These are phyloP conservation scores for Atta cephalotes DNA, from an alignment of 1,140 invertebrate species.

Conservation along the genomic window DNA sequence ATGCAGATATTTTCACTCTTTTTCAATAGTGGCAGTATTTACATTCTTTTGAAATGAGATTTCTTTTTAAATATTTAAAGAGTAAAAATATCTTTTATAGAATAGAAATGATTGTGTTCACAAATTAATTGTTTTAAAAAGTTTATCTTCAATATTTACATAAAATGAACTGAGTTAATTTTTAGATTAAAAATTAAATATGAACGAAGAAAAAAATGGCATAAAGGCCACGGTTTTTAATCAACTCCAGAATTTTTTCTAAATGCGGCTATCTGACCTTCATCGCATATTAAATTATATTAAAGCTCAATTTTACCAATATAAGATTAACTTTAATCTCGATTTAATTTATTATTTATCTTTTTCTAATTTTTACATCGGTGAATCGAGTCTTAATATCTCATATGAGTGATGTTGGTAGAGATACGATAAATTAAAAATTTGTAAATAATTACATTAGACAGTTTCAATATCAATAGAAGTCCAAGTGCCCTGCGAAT, in stretches of 20 bases:
- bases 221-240: slow-evolving; percentile 1
- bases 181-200: slow-evolving; percentile 2
- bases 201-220: not conserved
- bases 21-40: too few species aligned
- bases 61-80: too few species aligned
- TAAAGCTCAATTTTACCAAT: too few species aligned
- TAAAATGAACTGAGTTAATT: not conserved
- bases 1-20: too few species aligned
- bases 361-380: too few species aligned
- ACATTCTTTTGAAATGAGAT: too few species aligned
- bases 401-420: too few species aligned
- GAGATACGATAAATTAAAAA: not conserved
- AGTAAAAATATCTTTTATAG: not conserved
- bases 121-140: not conserved
- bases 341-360: too few species aligned
- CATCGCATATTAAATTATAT: slow-evolving; percentile 8
- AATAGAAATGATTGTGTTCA: not conserved
- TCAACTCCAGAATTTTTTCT: not conserved
- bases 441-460: not conserved
- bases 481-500: not conserved
- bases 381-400: too few species aligned
- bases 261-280: not conserved
- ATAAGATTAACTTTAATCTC: too few species aligned
- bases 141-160: not conserved
- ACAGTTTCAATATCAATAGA: not conserved